Base-by-base conservation (phyloP, 2,797 vertebrate genomes). In the Coilia nasus region DNA sequence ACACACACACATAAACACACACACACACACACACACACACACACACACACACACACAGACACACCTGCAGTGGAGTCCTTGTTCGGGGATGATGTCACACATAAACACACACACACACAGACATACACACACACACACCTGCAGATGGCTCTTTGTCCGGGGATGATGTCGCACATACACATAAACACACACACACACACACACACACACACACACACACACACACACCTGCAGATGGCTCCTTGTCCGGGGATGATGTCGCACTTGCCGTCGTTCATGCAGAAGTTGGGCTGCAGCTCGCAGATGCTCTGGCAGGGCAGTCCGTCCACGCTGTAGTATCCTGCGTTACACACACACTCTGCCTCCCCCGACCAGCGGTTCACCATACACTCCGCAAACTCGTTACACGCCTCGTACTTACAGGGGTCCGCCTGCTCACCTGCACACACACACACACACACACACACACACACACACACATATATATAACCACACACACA, bases 361-460 rank as follows among this genome's bases (percentile, higher is more conserved):
- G 97, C 97, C 90, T 99, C 97, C 21, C 97, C 96, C 0, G 95
- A 97, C 97, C 97, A 97, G 7, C 90, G 94, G 81, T 97, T 98
- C 21, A 98, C 96, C 85, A 94, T 89, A 83, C 98, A 99, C 21
- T 94, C 93, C 0, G 97, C 98, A 89, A 97, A 98, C 81, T 97
- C 96, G 4, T 98, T 98, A 88, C 98, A 99, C 6, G 97, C 97
- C 91, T 99, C 97, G 94, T 98, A 99, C 90, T 98, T 99, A 92
- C 98, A 99, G 19, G 96, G 96, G 56, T 99, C 97, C 0, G 97
- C 98, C 82, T 95, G 92, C 67, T 98, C 96, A 50, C 98, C 98
- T 99, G 90, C 81, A 87, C 90, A 89, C 4, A 35, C 28, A 41
- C 23, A 19, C 57, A 59, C 57, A 59, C 50, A 54, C 7, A 41